Conservation (phyloP, 2,113 vertebrate genomes). For the Gobius niger region DNA sequence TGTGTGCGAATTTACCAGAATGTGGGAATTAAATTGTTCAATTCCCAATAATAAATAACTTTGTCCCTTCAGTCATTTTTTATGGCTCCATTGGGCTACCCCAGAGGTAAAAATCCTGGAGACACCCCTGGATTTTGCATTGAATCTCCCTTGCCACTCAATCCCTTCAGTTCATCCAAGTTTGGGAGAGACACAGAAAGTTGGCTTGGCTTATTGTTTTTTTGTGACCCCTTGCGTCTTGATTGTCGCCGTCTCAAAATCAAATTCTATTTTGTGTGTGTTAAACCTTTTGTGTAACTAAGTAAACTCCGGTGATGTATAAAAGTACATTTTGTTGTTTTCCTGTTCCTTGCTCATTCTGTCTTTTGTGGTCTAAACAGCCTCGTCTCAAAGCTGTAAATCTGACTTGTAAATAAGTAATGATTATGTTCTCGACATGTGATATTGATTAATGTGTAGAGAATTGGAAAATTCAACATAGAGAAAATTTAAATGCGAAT, state of each 20-base stretch:
- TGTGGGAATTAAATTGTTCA: too few relatives aligned
- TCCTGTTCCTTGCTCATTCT: not conserved
- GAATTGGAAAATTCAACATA: not conserved
- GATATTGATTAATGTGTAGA: conserved; percentile 19
- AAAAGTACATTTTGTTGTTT: not conserved
- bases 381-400: conserved; percentile 5
- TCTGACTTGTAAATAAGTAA: conserved; percentile 11
- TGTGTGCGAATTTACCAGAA: too few relatives aligned
- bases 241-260: too few relatives aligned
- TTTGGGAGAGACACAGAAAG: not conserved
- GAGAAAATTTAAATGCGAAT: conserved; percentile 27
- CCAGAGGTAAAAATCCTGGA: too few relatives aligned
- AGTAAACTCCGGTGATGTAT: not conserved
- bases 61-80: too few relatives aligned
- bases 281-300: not conserved
- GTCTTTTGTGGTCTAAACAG: not conserved
- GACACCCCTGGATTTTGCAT: not conserved
- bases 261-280: not conserved
- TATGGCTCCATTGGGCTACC: too few relatives aligned
- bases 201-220: not conserved
- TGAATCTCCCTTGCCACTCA: not conserved
- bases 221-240: not conserved
- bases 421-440: not conserved
- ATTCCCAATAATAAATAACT: too few relatives aligned
- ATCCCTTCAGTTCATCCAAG: not conserved